Conservation (phyloP, 2,113 vertebrate genomes). For the Alosa alosa region DNA sequence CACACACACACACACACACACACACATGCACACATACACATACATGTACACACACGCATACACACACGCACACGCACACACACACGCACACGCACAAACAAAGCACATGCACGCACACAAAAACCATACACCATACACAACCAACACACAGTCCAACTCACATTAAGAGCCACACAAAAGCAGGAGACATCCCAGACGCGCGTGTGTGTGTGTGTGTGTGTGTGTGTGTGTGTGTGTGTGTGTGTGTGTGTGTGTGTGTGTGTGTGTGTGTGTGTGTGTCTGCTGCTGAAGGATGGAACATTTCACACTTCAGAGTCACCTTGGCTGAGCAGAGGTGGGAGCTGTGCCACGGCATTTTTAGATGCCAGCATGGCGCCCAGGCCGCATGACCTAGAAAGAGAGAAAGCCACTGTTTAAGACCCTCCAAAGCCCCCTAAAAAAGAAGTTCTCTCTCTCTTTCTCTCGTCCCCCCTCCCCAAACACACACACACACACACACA, state of each 20-base stretch:
- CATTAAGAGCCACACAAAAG: neutral
- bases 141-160: neutral
- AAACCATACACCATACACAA: neutral
- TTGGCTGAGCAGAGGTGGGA: slow-evolving; percentile 5
- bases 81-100: too few relatives aligned
- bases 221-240: slow-evolving; percentile 7
- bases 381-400: neutral
- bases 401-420: neutral
- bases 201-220: slow-evolving; percentile 8
- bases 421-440: neutral
- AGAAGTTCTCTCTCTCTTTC: neutral
- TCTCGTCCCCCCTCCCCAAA: neutral
- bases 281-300: slow-evolving; percentile 4
- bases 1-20: too few relatives aligned
- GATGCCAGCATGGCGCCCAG: neutral
- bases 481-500: too few relatives aligned
- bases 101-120: too few relatives aligned
- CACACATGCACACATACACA: neutral
- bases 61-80: too few relatives aligned
- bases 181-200: neutral
- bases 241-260: slow-evolving; percentile 13
- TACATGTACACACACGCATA: neutral
- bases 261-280: neutral
- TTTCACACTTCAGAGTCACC: neutral
- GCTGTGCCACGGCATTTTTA: slow-evolving; percentile 10